A percentile compares a stretch with the other conserved stretches of the same genome.
These are phyloP conservation scores for Hirundichthys speculiger DNA, from an alignment of 2,113 vertebrate genomes.

Conservation along the genomic window DNA sequence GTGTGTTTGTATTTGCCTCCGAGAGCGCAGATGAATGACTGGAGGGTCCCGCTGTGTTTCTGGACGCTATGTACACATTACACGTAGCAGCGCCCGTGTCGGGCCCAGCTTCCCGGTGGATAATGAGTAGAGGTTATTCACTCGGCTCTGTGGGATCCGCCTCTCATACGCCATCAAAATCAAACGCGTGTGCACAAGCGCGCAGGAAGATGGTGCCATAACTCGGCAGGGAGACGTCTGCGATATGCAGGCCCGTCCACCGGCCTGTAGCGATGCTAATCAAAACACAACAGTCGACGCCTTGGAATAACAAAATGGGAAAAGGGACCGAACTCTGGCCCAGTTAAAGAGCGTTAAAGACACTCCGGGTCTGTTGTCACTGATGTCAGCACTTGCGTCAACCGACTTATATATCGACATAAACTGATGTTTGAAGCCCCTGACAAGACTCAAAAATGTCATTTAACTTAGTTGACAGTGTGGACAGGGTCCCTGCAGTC, in stretches of 20 bases:
- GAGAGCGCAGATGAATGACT: conserved; percentile 52
- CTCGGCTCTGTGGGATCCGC: conserved; percentile 35
- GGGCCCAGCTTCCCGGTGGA: conserved; percentile 46
- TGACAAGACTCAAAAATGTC: no score
- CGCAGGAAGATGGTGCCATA: conserved; percentile 15
- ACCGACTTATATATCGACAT: no score
- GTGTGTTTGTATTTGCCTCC: conserved; percentile 21
- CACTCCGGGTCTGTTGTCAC: not conserved
- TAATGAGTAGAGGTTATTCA: conserved; percentile 58
- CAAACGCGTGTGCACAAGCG: conserved; percentile 6
- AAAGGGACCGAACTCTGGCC: conserved; percentile 14
- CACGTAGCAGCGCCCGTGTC: conserved; percentile 27
- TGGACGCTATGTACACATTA: conserved; percentile 27
- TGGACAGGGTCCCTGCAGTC: no score
- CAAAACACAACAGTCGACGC: conserved; percentile 60
- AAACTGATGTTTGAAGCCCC: no score
- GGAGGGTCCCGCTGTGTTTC: conserved; percentile 43
- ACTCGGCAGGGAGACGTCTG: conserved; percentile 32
- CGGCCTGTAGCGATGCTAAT: conserved; percentile 66
- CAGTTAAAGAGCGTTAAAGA: conserved; percentile 6
- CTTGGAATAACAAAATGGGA: conserved; percentile 43
- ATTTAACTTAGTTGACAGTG: no score
- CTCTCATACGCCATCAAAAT: conserved; percentile 59
- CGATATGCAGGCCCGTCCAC: conserved; percentile 37
- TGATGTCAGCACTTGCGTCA: no score